Percentiles rank a stretch among this genome's conserved stretches.
phyloP scores from a whole-genome alignment of 2,113 vertebrate genomes.

The Haemorhous mexicanus region DNA sequence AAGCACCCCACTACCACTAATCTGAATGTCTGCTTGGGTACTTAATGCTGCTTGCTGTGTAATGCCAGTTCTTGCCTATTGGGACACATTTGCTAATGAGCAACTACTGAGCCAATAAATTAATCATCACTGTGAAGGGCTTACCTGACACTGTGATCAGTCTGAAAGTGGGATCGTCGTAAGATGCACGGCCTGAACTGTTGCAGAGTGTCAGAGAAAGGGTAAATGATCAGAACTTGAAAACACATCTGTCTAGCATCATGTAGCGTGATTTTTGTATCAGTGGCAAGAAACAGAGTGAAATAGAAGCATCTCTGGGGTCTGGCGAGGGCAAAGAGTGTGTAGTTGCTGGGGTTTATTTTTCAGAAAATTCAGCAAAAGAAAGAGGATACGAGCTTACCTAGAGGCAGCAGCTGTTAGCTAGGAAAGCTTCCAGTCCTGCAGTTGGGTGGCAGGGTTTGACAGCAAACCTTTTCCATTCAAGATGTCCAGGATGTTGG shows the following conservation, averaged over 20 bases:
- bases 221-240: neutral
- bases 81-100: neutral
- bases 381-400: neutral
- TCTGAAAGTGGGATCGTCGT: fast-evolving
- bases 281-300: neutral
- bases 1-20: neutral
- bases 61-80: neutral
- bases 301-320: neutral
- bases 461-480: neutral
- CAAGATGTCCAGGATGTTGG: constrained; percentile 59
- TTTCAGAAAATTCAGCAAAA: neutral
- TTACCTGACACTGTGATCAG: neutral
- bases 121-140: neutral
- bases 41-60: neutral
- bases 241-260: neutral
- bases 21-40: neutral
- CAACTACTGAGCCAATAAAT: neutral
- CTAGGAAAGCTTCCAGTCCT: neutral
- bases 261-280: fast-evolving
- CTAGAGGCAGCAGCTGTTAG: neutral
- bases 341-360: neutral
- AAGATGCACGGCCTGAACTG: neutral
- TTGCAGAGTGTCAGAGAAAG: neutral
- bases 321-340: neutral
- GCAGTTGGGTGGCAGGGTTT: neutral